Base-by-base conservation (phyloP, 2,888 invertebrate species). In the Bellardia pandia region DNA sequence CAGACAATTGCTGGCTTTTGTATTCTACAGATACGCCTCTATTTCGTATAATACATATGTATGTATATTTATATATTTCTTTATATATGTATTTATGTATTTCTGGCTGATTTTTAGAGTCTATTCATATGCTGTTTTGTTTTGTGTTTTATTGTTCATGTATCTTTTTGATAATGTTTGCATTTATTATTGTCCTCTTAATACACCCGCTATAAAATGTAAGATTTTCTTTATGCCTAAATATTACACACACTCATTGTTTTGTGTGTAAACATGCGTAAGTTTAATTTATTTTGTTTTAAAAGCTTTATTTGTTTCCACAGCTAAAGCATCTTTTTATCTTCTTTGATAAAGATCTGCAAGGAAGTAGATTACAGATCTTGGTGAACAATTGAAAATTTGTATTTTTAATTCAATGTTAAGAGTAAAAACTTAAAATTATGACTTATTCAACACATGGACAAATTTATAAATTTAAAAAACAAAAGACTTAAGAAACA, bases 1-100 rank as follows among this genome's bases (percentile, higher is more conserved):
- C 90, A 92, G 92, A 92, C 91, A 92, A 92, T 91, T 91, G 92
- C 90, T 89, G 90, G 89, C 86, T 85, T 88, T 84, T 85, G 80
- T 75, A 88, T 88, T 88, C 85, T 85, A 81, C 88, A 88, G 88
- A 86, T 88, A 88, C 88, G 88, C 89, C 89, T 88, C 86, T 88
- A 87, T 81, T 87, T 78, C 11, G 9, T 85, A 53, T 78, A 69
- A 51, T 53, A 53, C 23, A 51, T 16, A 62, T 37, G 2, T 45
- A 23, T 23, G 2, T 64, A 11, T 62, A 23, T 14, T 40, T 23
- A 2, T 64, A 11, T 62, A 23, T 14, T 40, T 60, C 56, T 51
- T 68, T 23, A 37, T 48, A 62, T 48, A 62, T 64, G 51, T 64
- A 16, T 62, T 62, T 60, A 60, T 60, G 45, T 58, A 42, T 72